Evolutionary conservation across 2,888 invertebrate genomes (phyloP).

Genomic region (Charanyca ferruginea): DNA sequence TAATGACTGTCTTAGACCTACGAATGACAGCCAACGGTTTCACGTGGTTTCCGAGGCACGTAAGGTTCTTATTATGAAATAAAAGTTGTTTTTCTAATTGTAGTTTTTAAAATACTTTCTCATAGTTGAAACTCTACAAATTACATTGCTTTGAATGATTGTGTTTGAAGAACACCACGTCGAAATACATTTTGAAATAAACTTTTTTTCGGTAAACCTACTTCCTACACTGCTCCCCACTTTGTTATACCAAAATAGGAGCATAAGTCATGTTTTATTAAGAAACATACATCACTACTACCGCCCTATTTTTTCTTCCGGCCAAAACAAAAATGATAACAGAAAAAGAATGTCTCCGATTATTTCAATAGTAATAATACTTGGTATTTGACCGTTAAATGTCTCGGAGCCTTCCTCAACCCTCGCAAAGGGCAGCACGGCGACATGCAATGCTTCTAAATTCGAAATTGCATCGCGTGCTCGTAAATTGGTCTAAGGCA

Average conservation of each 20-base stretch:
- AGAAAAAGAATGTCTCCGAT: constrained; percentile 57
- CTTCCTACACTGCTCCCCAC: background rate
- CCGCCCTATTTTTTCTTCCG: constrained; percentile 11
- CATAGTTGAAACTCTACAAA: too few relatives aligned
- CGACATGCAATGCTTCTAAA: constrained; percentile 72
- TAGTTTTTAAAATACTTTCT: too few relatives aligned
- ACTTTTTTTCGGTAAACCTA: background rate
- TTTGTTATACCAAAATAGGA: background rate
- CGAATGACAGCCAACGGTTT: too few relatives aligned
- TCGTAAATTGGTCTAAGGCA: constrained; percentile 75
- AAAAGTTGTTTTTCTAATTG: too few relatives aligned
- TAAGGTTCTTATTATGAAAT: too few relatives aligned
- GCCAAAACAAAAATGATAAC: constrained; percentile 43
- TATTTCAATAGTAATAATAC: constrained; percentile 66
- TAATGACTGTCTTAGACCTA: too few relatives aligned
- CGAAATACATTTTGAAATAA: background rate
- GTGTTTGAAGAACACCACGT: background rate
- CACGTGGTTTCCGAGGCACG: too few relatives aligned
- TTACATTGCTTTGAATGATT: background rate
- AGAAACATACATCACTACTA: constrained; percentile 1
- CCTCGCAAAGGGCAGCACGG: constrained; percentile 75
- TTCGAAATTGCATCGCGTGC: constrained; percentile 80
- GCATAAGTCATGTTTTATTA: background rate
- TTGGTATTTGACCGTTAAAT: constrained; percentile 76
- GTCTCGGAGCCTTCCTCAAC: constrained; percentile 69